phyloP scores from a whole-genome alignment of 2,113 vertebrate genomes.

The Sporophila hypoxantha region DNA sequence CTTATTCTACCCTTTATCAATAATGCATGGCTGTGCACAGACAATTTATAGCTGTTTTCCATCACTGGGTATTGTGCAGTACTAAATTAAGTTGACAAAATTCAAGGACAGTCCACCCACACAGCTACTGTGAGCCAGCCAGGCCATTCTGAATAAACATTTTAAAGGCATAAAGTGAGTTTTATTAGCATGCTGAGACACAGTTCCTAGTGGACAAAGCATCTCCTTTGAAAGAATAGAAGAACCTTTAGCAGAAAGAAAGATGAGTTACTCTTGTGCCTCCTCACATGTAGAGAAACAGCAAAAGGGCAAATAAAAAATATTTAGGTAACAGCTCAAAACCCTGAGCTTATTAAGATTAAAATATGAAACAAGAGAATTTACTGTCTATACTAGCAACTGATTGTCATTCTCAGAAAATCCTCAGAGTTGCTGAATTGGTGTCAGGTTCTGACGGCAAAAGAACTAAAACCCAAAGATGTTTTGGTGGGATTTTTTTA shows the following conservation, averaged over 20 bases:
- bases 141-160: constrained; percentile 49
- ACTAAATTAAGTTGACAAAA: constrained; percentile 65
- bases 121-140: constrained; percentile 57
- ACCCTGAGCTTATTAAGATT: background rate
- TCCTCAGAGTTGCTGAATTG: background rate
- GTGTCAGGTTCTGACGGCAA: background rate
- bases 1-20: constrained; percentile 49
- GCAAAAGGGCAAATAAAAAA: background rate
- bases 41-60: constrained; percentile 66
- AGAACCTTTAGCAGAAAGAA: background rate
- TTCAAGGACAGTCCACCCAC: constrained; percentile 65
- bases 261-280: background rate
- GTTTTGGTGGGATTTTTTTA: background rate
- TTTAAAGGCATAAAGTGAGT: constrained; percentile 49
- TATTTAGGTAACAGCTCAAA: background rate
- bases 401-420: background rate
- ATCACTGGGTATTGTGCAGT: constrained; percentile 53
- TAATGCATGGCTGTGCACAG: constrained; percentile 60
- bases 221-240: background rate
- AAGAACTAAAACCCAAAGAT: background rate
- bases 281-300: background rate
- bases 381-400: background rate
- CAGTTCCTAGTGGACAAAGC: background rate
- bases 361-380: background rate
- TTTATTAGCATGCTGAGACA: constrained; percentile 58